phyloP scores from a whole-genome alignment of 2,113 vertebrate genomes.

The Willisornis vidua region DNA sequence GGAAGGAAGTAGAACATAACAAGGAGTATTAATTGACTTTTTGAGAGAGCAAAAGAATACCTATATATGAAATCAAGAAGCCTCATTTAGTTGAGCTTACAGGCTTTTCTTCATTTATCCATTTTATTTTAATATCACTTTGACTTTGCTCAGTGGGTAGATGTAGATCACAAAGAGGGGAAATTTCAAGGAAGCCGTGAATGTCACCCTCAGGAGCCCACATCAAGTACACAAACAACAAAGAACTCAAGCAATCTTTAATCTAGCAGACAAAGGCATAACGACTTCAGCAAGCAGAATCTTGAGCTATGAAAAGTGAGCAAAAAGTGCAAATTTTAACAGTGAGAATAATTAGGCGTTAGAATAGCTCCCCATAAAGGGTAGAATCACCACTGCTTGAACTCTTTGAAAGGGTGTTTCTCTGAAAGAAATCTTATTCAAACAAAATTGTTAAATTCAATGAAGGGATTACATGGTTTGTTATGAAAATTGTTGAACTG shows the following conservation, averaged over 20 bases:
- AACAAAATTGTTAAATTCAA: neutral
- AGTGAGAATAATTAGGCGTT: neutral
- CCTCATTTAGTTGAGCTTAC: neutral
- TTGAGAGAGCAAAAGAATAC: neutral
- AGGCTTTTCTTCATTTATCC: neutral
- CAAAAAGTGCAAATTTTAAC: constrained; percentile 6
- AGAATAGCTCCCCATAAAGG: neutral
- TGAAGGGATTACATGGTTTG: neutral
- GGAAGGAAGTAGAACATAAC: neutral
- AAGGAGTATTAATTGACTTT: neutral
- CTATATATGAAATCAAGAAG: neutral
- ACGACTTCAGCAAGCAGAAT: neutral
- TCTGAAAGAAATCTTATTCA: neutral
- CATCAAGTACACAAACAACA: neutral
- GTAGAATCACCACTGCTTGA: neutral
- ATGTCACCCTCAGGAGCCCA: neutral
- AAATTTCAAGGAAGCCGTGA: neutral
- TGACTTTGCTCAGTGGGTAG: neutral
- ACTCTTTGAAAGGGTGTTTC: neutral
- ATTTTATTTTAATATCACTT: neutral
- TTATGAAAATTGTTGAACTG: neutral
- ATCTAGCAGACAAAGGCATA: neutral
- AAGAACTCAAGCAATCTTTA: neutral
- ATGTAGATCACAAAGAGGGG: neutral
- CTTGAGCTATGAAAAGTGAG: neutral